phyloP scores from a whole-genome alignment of 1,140 invertebrate genomes.

The Eriocheir sinensis region DNA sequence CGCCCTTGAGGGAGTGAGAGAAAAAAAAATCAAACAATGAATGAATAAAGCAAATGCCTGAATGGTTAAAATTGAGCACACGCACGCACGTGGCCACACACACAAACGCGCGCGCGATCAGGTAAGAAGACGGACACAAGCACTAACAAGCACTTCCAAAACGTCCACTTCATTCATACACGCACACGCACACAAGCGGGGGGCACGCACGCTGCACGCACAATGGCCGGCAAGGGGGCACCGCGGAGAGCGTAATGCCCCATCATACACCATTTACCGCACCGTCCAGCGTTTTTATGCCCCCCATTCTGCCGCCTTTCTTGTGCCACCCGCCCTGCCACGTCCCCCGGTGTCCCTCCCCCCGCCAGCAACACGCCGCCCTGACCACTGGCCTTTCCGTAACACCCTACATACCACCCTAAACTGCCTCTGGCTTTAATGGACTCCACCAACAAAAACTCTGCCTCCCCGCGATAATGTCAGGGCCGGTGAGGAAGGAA shows the following conservation, averaged over 20 bases:
- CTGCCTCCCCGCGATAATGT: neutral
- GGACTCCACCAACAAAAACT: constrained; percentile 8
- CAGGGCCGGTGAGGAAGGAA: neutral
- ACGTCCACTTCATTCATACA: neutral
- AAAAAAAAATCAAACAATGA: neutral
- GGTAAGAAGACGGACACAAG: constrained; percentile 28
- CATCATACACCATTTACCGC: constrained; percentile 43
- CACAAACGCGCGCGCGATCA: constrained; percentile 37
- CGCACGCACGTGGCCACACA: constrained; percentile 14
- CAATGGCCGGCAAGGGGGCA: constrained; percentile 35
- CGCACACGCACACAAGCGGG: constrained; percentile 37
- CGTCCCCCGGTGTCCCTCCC: constrained; percentile 14
- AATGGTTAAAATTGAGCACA: neutral
- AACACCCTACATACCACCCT: neutral
- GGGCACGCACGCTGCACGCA: constrained; percentile 4
- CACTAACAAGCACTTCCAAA: constrained; percentile 34
- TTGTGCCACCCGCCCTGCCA: constrained; percentile 19
- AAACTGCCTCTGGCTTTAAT: constrained; percentile 29
- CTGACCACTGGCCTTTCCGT: neutral
- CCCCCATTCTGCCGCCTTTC: constrained; percentile 12
- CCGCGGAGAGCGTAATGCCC: neutral
- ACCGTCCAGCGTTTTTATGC: constrained; percentile 39
- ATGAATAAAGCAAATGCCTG: neutral
- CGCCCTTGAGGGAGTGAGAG: neutral
- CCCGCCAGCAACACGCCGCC: neutral